Percentiles rank a stretch among this genome's conserved stretches.
Conservation (phyloP, 2,113 vertebrate genomes). For the Boleophthalmus pectinirostris region DNA sequence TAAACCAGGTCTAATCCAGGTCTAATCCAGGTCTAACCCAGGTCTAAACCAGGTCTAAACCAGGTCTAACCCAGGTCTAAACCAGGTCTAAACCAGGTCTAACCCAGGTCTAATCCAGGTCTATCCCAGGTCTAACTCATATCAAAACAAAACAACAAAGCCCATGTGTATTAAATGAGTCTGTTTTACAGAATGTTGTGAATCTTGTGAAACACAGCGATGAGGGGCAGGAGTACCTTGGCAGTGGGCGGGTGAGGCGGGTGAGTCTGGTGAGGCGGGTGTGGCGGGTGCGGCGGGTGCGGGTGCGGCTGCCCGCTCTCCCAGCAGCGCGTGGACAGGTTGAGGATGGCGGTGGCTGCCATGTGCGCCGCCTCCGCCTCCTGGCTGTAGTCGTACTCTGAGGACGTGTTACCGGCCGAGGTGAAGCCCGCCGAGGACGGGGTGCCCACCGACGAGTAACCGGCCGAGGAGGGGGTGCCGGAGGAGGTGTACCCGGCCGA, state of each 20-base stretch:
- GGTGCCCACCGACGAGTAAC: conserved; percentile 82
- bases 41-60: too few relatives aligned
- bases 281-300: conserved; percentile 76
- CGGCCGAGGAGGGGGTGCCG: conserved; percentile 81
- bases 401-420: conserved; percentile 84
- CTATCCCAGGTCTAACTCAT: too few relatives aligned
- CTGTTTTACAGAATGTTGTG: too few relatives aligned
- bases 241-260: neutral
- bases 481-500: conserved; percentile 83
- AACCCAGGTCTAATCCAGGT: too few relatives aligned
- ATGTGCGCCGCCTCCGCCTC: conserved; percentile 97
- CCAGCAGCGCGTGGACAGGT: conserved; percentile 98
- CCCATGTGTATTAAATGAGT: too few relatives aligned
- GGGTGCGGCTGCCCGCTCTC: conserved; percentile 89
- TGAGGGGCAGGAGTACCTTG: neutral
- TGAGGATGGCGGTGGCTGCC: conserved; percentile 97
- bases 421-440: conserved; percentile 84
- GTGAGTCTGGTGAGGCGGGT: neutral
- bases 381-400: conserved; percentile 92
- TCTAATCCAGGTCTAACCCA: too few relatives aligned
- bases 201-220: neutral
- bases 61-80: too few relatives aligned
- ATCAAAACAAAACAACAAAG: too few relatives aligned
- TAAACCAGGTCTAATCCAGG: too few relatives aligned
- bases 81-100: too few relatives aligned